Base-by-base conservation (phyloP, 2,113 vertebrate genomes). In the Peromyscus leucopus region DNA sequence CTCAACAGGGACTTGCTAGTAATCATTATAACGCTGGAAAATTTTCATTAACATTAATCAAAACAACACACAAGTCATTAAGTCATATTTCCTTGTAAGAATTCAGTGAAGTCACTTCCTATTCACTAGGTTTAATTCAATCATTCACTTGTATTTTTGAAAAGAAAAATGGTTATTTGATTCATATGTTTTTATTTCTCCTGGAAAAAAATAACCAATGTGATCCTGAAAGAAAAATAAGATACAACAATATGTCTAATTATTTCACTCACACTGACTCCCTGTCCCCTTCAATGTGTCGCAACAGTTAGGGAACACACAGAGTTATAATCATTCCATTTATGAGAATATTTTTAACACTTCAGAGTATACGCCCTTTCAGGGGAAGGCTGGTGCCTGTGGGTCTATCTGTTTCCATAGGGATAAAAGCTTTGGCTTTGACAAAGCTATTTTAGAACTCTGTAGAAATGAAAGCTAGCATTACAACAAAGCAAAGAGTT, bases 111-210 rank as follows among this genome's bases (percentile, higher is more conserved):
- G 9, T 63, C 17, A 61, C 7, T 78, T 88, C 42, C 83, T 89
- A 2, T 87, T 83, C 36, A 42, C 33, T 51, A 90, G 48, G 42
- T 83, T 92, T 65, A 67, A 90, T 71, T 78, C 87, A 84, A 63
- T 71, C 63, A 86, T 51, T 67, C 84, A 69, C 63, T 69, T 48
- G n/a, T 31, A 93, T 22, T 83, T 97, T 82, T 90, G 75, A 74
- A 96, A 96, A 90, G 61, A 28, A 92, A 94, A 95, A 84, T 89
- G 33, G 9, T 33, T 91, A 16, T 76, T 89, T 86, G 51, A 85
- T 51, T 83, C 69, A 67, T 69, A 84, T 59, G 3, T 78, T 90
- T 90, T 94, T 88, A 39, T 88, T 90, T 92, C 78, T 76, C 90
- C 75, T 82, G 65, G 71, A n/a, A 95, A 94, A 92, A 6, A 67